Evolutionary conservation across 2,888 invertebrate genomes (phyloP).

Genomic region (Drosophila dives): DNA sequence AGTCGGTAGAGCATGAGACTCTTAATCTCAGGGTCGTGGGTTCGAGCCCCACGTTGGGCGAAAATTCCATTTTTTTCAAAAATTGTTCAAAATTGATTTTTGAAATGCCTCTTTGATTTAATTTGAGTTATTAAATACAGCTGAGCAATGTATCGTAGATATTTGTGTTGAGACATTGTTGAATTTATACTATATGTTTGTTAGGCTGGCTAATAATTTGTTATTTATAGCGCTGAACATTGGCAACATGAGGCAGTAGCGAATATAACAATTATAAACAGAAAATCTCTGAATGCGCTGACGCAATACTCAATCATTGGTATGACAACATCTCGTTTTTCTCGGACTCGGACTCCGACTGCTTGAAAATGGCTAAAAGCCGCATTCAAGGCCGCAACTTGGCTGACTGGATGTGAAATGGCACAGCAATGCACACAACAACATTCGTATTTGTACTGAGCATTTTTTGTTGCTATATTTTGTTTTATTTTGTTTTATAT

Average conservation of each 20-base stretch:
- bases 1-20: conserved; percentile 85
- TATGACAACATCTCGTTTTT: conserved; percentile 65
- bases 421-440: conserved; percentile 21
- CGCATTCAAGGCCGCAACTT: conserved; percentile 56
- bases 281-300: conserved; percentile 31
- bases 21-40: conserved; percentile 85
- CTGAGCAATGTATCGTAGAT: neutral
- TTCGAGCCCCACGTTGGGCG: conserved; percentile 85
- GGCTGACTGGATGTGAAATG: conserved; percentile 36
- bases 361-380: conserved; percentile 63
- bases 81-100: neutral
- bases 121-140: neutral
- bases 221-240: conserved; percentile 66
- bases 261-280: conserved; percentile 19
- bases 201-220: conserved; percentile 55
- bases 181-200: conserved; percentile 11
- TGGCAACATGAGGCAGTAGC: conserved; percentile 14
- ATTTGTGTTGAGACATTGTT: neutral
- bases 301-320: conserved; percentile 53
- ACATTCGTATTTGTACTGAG: conserved; percentile 18
- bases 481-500: conserved; percentile 1
- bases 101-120: neutral
- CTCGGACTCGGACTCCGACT: conserved; percentile 28
- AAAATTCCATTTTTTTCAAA: neutral
- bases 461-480: neutral